Evolutionary conservation across 2,888 invertebrate genomes (phyloP), one percentile per base, ranked within the genome.

Genomic region (Hydraecia micacea): DNA sequence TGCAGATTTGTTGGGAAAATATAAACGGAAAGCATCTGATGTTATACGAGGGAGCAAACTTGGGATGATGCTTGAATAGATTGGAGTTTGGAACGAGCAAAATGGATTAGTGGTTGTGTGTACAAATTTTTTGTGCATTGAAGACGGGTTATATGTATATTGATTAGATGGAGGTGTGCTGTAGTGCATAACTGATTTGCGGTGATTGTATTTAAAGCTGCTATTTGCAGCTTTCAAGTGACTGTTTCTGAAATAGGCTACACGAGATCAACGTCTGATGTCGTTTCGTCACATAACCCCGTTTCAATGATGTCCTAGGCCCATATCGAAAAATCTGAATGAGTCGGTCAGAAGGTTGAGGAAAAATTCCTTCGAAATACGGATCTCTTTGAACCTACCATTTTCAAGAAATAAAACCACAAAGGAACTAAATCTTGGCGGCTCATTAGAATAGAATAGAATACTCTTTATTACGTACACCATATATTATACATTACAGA

Each of bases 1-100:
- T 87, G 85, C 67, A 84, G 74, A 87, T 84, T 75, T 75, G 70
- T 63, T 77, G 39, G 46, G 52, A 39, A 67, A 86, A 84, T 63
- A 73, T 83, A 70, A 65, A 65, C 46, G 28, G 63, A 58, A 60
- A 70, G 69, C 73, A 77, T 74, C 58, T 72, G 73, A 83, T 77
- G 52, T 68, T 62, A 25, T 73, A 49, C 5, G 2, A 58, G 42
- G 58, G 70, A 63, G 63, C n/a, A 82, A 62, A 52, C 63, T 62
- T 55, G 60, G 46, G 7, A 42, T 81, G 70, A 39, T n/a, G 18
- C 46, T 52, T 15, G 5, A 11, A 72, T 60, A 52, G 18, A 68
- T 71, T 46, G 21, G 4, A 63, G 60, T 28, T 52, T 3, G 39
- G n/a, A 58, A 39, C 0, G 21, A 21, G 62, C 0, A 1, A 69